phyloP scores from a whole-genome alignment of 1,140 invertebrate species.

The Halictus rubicundus region DNA sequence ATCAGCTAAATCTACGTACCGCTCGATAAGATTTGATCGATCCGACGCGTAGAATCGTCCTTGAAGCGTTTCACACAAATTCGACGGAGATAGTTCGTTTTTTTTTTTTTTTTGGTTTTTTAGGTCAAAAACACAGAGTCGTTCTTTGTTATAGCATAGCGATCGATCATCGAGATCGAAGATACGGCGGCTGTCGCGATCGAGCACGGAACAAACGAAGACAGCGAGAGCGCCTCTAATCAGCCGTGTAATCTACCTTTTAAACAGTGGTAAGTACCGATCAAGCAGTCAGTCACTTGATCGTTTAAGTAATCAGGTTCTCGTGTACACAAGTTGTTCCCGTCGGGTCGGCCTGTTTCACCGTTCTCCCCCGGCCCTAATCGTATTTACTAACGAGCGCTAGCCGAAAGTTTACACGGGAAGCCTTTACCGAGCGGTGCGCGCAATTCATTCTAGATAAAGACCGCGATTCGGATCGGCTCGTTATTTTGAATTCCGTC shows the following conservation, averaged over 20 bases:
- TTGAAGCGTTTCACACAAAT: background rate
- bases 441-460: conserved; percentile 43
- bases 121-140: background rate
- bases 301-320: conserved; percentile 5
- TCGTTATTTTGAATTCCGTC: conserved; percentile 59
- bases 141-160: background rate
- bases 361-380: background rate
- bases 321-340: conserved; percentile 7
- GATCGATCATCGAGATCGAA: background rate
- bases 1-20: background rate
- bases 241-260: conserved; percentile 15
- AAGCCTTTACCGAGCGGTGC: conserved; percentile 7
- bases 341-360: background rate
- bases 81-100: background rate
- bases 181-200: background rate
- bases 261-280: conserved; percentile 26
- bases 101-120: background rate
- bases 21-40: background rate
- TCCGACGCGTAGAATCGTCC: background rate
- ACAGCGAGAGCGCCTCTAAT: conserved; percentile 21
- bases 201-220: background rate
- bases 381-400: conserved; percentile 24
- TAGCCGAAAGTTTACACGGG: conserved; percentile 13
- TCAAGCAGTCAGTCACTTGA: conserved; percentile 11
- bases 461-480: conserved; percentile 28